phyloP scores from a whole-genome alignment of 2,797 vertebrate species.

The Characodon lateralis region DNA sequence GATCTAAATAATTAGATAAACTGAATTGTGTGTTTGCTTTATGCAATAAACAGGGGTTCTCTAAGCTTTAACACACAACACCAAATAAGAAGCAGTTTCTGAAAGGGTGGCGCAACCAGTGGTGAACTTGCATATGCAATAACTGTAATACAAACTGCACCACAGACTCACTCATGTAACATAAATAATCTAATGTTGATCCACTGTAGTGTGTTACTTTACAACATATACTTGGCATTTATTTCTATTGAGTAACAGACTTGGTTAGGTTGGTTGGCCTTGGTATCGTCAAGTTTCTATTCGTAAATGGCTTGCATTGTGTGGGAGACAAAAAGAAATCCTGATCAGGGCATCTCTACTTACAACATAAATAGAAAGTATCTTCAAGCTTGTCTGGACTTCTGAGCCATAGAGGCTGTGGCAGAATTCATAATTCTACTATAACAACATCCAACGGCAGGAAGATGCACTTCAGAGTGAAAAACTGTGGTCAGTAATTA shows the following conservation, averaged over 20 bases:
- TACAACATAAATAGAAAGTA: constrained; percentile 66
- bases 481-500: background rate
- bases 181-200: background rate
- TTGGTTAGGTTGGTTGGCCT: background rate
- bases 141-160: background rate
- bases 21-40: background rate
- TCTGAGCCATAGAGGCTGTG: constrained; percentile 30
- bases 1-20: background rate
- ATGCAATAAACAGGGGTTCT: background rate
- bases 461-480: background rate
- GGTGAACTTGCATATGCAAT: background rate
- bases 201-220: background rate
- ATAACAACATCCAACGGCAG: constrained; percentile 12
- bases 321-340: background rate
- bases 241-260: background rate
- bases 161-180: background rate
- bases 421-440: constrained; percentile 34
- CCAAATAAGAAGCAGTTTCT: background rate
- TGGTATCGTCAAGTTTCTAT: background rate
- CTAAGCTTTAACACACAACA: background rate
- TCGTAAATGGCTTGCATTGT: background rate
- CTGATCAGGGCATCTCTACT: constrained; percentile 37
- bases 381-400: constrained; percentile 18
- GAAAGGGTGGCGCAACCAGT: background rate
- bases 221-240: background rate